Evolutionary conservation across 1,140 invertebrate species (phyloP), one percentile per base, ranked within the genome.

Genomic region (Calephelis nemesis): DNA sequence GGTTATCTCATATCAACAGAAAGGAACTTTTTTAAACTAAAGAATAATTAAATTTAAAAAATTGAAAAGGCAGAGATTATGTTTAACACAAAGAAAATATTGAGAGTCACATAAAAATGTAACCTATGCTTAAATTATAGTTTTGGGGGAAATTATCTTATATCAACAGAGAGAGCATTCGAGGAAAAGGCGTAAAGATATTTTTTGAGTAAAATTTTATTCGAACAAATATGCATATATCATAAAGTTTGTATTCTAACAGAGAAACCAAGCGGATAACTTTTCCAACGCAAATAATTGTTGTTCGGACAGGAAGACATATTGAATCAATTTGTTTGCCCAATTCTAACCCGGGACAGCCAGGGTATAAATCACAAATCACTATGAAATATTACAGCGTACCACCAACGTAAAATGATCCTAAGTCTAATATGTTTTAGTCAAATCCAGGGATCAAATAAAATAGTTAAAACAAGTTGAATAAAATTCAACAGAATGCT

Each of bases 291-390:
- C 78, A 77, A 77, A 77, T 80, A 76, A 80, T 80, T 77, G 74
- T 75, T 71, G 74, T 70, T 71, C 74, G 70, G 74, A 77, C 75
- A 77, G 75, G 74, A 79, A 80, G 78, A 80, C 78, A 73, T 81
- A 78, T 81, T 76, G 76, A 78, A 78, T 82, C 75, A 82, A 79
- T 82, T 82, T 79, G 72, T 79, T 78, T 76, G 77, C 68, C 70
- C 77, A 75, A 79, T 82, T 78, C 77, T 78, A 79, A 77, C 77
- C 70, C 72, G 73, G 73, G 74, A 76, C 73, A 75, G 71, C 74
- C 71, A 49, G 76, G 68, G 74, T 67, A 82, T 82, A 82, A 82
- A 82, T 82, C 79, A 82, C 77, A 74, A 74, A 82, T 79, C 77
- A 81, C 72, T 73, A 69, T 82, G 79, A 82, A 82, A 79, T 82